Evolutionary conservation across 1,140 invertebrate species (phyloP), one percentile per base, ranked within the genome.

Genomic region (Drosophila pectinifera): DNA sequence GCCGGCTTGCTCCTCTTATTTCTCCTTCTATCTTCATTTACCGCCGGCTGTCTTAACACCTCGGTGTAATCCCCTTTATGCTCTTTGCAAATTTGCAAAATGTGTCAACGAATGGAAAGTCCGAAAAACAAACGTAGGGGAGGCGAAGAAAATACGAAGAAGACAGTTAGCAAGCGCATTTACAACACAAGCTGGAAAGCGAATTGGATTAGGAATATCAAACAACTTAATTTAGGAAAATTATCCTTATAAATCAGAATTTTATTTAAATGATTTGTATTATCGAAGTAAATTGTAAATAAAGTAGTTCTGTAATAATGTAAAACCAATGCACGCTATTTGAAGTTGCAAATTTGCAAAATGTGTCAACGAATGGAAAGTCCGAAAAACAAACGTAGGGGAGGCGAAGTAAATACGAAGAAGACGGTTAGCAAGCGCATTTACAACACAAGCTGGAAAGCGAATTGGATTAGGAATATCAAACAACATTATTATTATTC

Each of bases 21-120:
- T 14, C 56, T 14, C 8, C 43, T 41, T 43, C 39, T 18, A 20
- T 59, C 56, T 39, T 28, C 16, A 26, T 28, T 51, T 54, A 24
- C 39, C 18, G 14, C 28, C 43, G 63, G 39, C 59, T 62, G 56
- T n/a, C 56, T 51, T 58, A n/a, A 59, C 69, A 73, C 69, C 39
- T 73, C 10, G 20, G 16, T 46, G 38, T 72, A 73, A 73, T 73
- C 64, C 68, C n/a, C n/a, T n/a, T 53, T 36, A 36, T 53, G 31
- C 49, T 36, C 31, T 51, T 73, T 51, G n/a, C 5, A 56, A 38
- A 43, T 39, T 34, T 46, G 31, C 39, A 38, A 70, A 70, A 70
- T 69, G 67, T 69, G 46, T 54, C 58, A 63, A 45, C 39, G 28
- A 43, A 24, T 41, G 39, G 26, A 56, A 56, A 59, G 49, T 51